Base-by-base conservation (phyloP, 2,888 invertebrate species). In the Mycalesis mineus region DNA sequence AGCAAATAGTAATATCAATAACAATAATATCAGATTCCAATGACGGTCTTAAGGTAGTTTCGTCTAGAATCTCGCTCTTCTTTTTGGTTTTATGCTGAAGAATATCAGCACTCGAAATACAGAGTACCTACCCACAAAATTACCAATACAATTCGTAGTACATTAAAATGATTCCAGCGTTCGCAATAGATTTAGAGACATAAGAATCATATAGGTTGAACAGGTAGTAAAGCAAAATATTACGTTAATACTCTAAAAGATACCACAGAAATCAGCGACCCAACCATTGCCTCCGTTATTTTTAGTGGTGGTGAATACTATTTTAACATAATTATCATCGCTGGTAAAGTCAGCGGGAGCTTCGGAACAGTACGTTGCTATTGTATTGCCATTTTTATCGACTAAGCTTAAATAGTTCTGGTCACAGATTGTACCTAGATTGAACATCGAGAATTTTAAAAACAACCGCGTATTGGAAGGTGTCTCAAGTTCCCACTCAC, bases 211-310 rank as follows among this genome's bases (percentile, higher is more conserved):
- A n/a, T n/a, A n/a, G n/a, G n/a, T n/a, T n/a, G n/a, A n/a, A n/a
- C n/a, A n/a, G n/a, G n/a, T n/a, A 22, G 22, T 22, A 22, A 22
- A 22, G 5, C 22, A 22, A 22, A 22, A 22, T 22, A 22, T 22
- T 5, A 22, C 5, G 22, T 2, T 22, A 5, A 2, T 22, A 22
- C 22, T 22, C 1, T 64, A 68, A 14, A 61, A 14, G 22, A 68
- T 58, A 39, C 66, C 82, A 9, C 78, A 62, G 64, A 88, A 89
- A 31, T 78, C 72, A 1, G 91, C 90, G 2, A 89, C 71, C 93
- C 95, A 96, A 15, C 96, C 96, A 1, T 91, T 90, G 7, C 95
- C 95, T 17, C 92, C 91, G 69, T 94, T 95, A 67, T 94, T 94
- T 48, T 91, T 80, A 9, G 92, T 92, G 31, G 94, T 93, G 41